These are phyloP conservation scores for Selenia dentaria DNA, from an alignment of 2,888 invertebrate species.

Conservation along the genomic window DNA sequence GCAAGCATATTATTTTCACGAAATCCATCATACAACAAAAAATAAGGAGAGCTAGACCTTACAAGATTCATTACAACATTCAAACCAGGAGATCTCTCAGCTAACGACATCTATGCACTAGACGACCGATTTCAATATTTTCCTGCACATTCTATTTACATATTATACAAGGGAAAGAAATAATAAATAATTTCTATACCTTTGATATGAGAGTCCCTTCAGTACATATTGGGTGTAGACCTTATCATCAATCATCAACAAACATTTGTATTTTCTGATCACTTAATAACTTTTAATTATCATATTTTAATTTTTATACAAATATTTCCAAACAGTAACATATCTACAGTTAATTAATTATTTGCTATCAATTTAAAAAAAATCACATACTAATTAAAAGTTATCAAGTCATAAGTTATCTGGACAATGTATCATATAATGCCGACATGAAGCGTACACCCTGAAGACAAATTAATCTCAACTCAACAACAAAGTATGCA, in stretches of 20 bases:
- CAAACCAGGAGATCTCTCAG: constrained; percentile 55
- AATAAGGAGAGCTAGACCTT: neutral
- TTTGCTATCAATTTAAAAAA: constrained; percentile 6
- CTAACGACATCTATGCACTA: constrained; percentile 62
- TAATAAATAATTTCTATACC: constrained; percentile 74
- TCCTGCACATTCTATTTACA: constrained; percentile 77
- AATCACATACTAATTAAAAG: constrained; percentile 1
- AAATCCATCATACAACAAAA: neutral
- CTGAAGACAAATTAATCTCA: constrained; percentile 37
- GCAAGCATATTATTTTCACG: constrained; percentile 10
- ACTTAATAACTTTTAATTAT: neutral
- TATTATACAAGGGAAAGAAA: constrained; percentile 79
- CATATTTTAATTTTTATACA: constrained; percentile 11
- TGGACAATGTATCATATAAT: neutral
- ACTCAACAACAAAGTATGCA: constrained; percentile 52
- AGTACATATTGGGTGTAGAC: constrained; percentile 42
- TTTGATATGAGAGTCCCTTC: constrained; percentile 78
- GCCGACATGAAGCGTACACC: constrained; percentile 4
- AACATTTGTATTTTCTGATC: constrained; percentile 3
- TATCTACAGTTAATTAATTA: constrained; percentile 15
- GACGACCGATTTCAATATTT: constrained; percentile 54
- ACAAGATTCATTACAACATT: constrained; percentile 15
- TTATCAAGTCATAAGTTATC: neutral
- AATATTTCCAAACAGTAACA: constrained; percentile 13
- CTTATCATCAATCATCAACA: neutral